Percentiles rank a stretch among this genome's conserved stretches.
Conservation (phyloP, 2,113 vertebrate genomes). For the Amblyornis subalaris region DNA sequence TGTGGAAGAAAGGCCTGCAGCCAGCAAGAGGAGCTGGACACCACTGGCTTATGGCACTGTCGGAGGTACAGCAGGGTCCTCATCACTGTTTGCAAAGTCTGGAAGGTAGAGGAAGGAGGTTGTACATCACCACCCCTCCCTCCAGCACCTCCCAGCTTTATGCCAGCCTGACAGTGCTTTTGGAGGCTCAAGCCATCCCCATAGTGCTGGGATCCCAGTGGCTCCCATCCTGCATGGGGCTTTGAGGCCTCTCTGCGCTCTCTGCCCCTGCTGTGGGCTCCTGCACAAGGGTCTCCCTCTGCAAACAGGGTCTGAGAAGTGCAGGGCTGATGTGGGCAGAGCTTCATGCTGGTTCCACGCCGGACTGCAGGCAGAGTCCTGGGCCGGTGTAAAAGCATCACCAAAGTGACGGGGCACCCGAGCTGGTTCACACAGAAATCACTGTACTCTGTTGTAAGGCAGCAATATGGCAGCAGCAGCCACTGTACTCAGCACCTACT, state of each 20-base stretch:
- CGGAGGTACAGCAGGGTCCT: background rate
- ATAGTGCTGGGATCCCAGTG: fast-evolving
- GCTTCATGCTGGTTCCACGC: fast-evolving
- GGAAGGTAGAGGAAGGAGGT: background rate
- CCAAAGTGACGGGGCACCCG: background rate
- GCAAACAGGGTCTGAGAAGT: background rate
- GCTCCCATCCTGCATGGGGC: background rate
- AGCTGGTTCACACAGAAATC: background rate
- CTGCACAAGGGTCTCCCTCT: fast-evolving
- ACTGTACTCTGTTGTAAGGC: background rate
- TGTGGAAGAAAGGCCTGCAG: background rate
- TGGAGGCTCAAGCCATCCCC: background rate
- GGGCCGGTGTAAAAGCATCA: background rate
- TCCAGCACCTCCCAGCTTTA: background rate
- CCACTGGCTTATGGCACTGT: background rate
- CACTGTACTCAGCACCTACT: background rate
- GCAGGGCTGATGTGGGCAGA: background rate
- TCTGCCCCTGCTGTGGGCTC: fast-evolving
- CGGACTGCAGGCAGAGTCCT: background rate
- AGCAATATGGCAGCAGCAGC: background rate
- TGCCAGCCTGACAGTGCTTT: background rate
- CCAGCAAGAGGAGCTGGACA: background rate
- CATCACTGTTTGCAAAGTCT: background rate
- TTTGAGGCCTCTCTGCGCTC: background rate
- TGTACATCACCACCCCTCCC: background rate